Evolutionary conservation across 2,797 vertebrate genomes (phyloP), one percentile per base, ranked within the genome.

Genomic region (Amniataba percoides): DNA sequence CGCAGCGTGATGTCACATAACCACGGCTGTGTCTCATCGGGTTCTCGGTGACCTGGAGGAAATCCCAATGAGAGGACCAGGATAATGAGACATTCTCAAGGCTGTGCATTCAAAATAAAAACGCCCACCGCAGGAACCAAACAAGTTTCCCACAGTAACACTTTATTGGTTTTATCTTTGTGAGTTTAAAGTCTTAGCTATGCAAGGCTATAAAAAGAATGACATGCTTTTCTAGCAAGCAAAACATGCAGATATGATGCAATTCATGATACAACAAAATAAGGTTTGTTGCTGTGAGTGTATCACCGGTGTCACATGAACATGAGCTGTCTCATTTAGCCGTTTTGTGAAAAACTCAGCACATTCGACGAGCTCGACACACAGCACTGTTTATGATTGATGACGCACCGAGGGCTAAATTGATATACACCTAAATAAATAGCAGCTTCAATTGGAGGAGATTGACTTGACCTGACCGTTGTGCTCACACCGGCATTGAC

Each of bases 341-440:
- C 23, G 1, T 61, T 78, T 75, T 70, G 57, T 67, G 42, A 63
- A 68, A 74, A 64, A 45, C 49, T 72, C 62, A 34, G 21, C 67
- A 72, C 40, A 53, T 58, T 67, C 40, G 4, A 16, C 5, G 45
- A 45, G 53, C 36, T 57, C 62, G 83, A 83, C 72, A 52, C 8
- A 12, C 19, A 19, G 51, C 64, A 7, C n/a, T 34, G 8, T 57
- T 79, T 45, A 39, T 83, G 86, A 90, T 86, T 85, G 82, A 89
- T 72, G 80, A 80, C 55, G 25, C 51, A 69, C 64, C 42, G 3
- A 59, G 59, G 78, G 68, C 57, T 3, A 80, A 79, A 85, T 74
- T 78, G 72, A 84, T 87, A 74, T 46, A 73, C 61, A 68, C 46
- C 69, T 70, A 58, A 79, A 88, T 69, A 81, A 81, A 84, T 42